Evolutionary conservation across 2,888 invertebrate species (phyloP), one percentile per base, ranked within the genome.

Genomic region (Agonopterix alstromeriana): DNA sequence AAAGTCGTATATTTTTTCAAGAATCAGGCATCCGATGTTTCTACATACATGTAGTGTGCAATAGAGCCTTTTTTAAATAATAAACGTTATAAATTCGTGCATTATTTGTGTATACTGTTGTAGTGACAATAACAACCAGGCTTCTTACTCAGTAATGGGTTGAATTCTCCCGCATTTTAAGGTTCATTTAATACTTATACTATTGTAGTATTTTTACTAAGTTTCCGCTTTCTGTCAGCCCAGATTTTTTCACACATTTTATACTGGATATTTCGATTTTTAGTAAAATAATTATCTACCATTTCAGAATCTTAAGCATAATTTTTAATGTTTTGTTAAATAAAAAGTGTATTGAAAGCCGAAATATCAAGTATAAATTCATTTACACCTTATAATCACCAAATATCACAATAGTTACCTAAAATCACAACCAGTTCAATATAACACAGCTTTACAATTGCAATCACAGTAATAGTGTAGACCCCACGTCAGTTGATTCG

Each of bases 391-490:
- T 48, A 57, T 64, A 67, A 71, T 81, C 85, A 85, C 86, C 86
- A 86, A 85, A 86, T 83, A 86, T 84, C 86, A 87, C 87, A 87
- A 85, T 82, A 86, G 87, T 86, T 86, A 87, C 87, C 87, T 84
- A 77, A 78, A 73, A 73, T 83, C 82, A 82, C 85, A 79, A 81
- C 82, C 85, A 77, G 82, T 82, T 85, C 77, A 77, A 81, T 81
- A 74, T 77, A 73, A 77, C 86, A 85, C 87, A 84, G 87, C 86
- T 87, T 86, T 83, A 86, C 78, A 70, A 79, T 27, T 80, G 75
- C 80, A 76, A 79, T 83, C 84, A 82, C 83, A 81, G 77, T 80
- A 27, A 27, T 27, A 75, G 58, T 74, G 65, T 65, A 67, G 63
- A 59, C 58, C 60, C 60, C 60, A 57, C 54, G 60, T 60, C 57